These are phyloP conservation scores for human DNA, from an alignment of 2,113 vertebrate genomes.

Conservation along the genomic window GRCh38 chr19:56089001-56089500, in stretches of 20 bases:
- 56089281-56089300: background rate
- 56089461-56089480: background rate
- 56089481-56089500: background rate
- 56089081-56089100: slow-evolving; percentile 72
- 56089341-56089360: too few species aligned
- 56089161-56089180: too few species aligned
- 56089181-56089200: background rate
- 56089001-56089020: slow-evolving; percentile 56
- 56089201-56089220: background rate
- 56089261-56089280: background rate
- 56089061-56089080: slow-evolving; percentile 74
- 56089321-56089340: background rate
- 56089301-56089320: too few species aligned
- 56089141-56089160: too few species aligned
- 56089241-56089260: background rate
- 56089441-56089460: too few species aligned
- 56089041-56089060: slow-evolving; percentile 70
- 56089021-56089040: slow-evolving; percentile 47
- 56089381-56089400: background rate
- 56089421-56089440: background rate
- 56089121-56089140: background rate
- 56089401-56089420: background rate
- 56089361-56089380: too few species aligned
- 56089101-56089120: background rate
- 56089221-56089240: background rate